phyloP scores from a whole-genome alignment of 2,797 vertebrate genomes.

The Chiloscyllium punctatum region DNA sequence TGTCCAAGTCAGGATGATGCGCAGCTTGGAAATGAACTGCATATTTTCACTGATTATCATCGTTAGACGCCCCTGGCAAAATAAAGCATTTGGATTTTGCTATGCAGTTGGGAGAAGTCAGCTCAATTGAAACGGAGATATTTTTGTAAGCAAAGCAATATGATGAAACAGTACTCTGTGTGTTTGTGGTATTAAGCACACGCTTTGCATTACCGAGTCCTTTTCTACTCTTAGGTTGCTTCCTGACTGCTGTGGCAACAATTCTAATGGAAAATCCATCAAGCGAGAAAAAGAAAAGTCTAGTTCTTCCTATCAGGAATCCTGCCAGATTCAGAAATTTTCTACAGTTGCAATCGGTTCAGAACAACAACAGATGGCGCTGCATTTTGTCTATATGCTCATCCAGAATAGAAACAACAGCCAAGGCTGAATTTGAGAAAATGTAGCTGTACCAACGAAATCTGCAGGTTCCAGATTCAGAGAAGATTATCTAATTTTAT shows the following conservation, averaged over 20 bases:
- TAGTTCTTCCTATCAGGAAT: background rate
- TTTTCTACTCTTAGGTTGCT: background rate
- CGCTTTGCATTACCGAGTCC: background rate
- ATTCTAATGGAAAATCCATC: background rate
- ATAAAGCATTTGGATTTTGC: background rate
- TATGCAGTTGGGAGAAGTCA: background rate
- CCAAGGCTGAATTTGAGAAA: background rate
- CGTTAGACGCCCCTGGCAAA: background rate
- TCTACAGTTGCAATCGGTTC: background rate
- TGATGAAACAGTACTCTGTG: background rate
- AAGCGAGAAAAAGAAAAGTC: background rate
- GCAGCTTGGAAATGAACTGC: background rate
- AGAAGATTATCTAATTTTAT: background rate
- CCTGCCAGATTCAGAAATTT: background rate
- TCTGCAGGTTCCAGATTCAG: constrained; percentile 2
- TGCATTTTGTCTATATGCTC: background rate
- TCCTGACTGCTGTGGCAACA: background rate
- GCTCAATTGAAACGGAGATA: background rate
- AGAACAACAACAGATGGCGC: constrained; percentile 30
- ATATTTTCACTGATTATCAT: background rate
- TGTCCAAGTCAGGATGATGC: background rate
- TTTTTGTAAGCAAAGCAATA: background rate
- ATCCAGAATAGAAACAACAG: background rate
- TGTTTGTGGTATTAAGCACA: background rate
- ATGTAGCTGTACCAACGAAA: background rate